A percentile compares a stretch with the other conserved stretches of the same genome.
These are phyloP conservation scores for Tinamus guttatus DNA, from an alignment of 2,113 vertebrate genomes.

Conservation along the genomic window DNA sequence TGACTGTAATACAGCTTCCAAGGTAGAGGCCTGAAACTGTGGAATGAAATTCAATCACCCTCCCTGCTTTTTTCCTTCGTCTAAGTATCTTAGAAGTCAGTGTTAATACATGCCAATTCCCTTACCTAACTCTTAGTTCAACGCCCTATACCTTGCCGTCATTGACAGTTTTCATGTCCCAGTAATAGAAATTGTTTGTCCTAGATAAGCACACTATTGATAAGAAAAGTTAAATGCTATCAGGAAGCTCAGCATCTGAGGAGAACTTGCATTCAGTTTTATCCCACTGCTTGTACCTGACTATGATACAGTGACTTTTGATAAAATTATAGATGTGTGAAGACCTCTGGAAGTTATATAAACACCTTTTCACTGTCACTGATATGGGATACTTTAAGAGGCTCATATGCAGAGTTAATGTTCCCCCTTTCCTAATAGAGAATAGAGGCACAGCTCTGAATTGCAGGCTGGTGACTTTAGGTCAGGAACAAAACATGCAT, in stretches of 20 bases:
- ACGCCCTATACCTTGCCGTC: rapidly evolving
- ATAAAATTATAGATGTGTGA: neutral
- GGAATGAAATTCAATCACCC: neutral
- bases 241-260: neutral
- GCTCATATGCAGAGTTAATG: neutral
- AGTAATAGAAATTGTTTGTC: neutral
- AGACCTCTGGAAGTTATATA: neutral
- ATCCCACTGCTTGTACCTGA: neutral
- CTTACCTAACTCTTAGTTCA: neutral
- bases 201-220: rapidly evolving
- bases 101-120: rapidly evolving
- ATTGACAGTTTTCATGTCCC: neutral
- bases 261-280: neutral
- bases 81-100: rapidly evolving
- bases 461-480: neutral
- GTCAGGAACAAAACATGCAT: neutral
- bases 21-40: neutral
- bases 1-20: neutral
- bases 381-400: neutral
- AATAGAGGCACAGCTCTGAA: neutral
- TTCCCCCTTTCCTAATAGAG: neutral
- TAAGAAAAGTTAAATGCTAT: rapidly evolving
- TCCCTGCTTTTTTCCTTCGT: neutral
- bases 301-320: rapidly evolving
- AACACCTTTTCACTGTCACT: neutral